Base-by-base conservation (phyloP, 2,888 invertebrate genomes). In the Cheilosia soror region DNA sequence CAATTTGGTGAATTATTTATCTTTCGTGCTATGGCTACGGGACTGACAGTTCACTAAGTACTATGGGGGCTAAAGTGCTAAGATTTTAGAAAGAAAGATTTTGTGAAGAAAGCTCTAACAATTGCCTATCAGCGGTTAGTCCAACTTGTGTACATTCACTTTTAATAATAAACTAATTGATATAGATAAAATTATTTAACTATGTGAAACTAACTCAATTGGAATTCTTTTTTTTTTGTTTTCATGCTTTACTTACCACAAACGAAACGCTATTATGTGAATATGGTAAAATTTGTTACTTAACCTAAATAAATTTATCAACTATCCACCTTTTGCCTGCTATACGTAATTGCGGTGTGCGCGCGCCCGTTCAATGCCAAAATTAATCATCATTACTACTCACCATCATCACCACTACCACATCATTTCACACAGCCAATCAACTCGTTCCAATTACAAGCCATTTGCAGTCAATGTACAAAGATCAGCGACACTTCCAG, bases 401-500 rank as follows among this genome's bases (percentile, higher is more conserved):
- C 75, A 76, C 51, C 81, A 76, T 71, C 51, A 73, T 73, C 66
- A 73, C 37, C 31, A 68, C 51, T 57, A 31, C 29, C 65, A 79
- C 51, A 72, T 37, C 68, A 62, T 57, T 55, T 79, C 44, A 80
- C 49, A 80, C 89, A 92, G 92, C 90, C 92, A 92, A 92, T 92
- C 92, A 89, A 92, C 92, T 81, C 92, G 92, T 87, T 92, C 92
- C 89, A 91, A 91, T 89, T 92, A 91, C 88, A 92, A 92, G 90
- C 92, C 92, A 88, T 92, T 90, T 87, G 90, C 92, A 88, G 92
- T 91, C 71, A 92, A 92, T 94, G 95, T 92, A 89, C 97, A 96
- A 93, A 95, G 97, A 93, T 97, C 97, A 91, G 96, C 97, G 88
- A 97, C 97, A 89, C 94, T 97, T 92, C 97, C 97, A 90, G 96